phyloP scores from a whole-genome alignment of 2,797 vertebrate species.

The Rhodeus uyekii region DNA sequence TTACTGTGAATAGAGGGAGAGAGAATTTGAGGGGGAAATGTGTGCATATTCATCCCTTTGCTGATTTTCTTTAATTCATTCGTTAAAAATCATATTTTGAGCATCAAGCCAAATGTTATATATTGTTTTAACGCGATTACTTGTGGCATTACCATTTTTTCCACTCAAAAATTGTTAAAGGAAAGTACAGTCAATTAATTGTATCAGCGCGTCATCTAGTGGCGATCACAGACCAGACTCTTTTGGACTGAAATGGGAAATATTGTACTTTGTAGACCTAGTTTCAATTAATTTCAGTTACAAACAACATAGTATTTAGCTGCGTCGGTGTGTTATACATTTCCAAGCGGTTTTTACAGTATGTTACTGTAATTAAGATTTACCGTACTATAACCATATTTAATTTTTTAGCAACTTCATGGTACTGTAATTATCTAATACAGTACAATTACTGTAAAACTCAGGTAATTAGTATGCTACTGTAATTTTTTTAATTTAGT shows the following conservation, averaged over 20 bases:
- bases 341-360: no score
- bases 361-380: no score
- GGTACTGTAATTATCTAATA: no score
- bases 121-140: not conserved
- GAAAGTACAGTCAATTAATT: not conserved
- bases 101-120: not conserved
- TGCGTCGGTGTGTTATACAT: no score
- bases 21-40: not conserved
- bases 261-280: not conserved
- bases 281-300: no score
- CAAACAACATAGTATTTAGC: no score
- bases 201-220: not conserved
- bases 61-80: not conserved
- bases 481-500: no score
- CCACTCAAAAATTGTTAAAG: not conserved
- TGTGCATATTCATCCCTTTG: not conserved
- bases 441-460: no score
- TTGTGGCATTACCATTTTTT: not conserved
- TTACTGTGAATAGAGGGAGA: conserved; percentile 32
- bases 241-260: not conserved
- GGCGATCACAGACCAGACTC: not conserved
- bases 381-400: no score
- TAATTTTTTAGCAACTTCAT: no score
- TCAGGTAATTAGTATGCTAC: no score
- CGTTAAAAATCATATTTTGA: no score